These are phyloP conservation scores for Caenorhabditis doughertyi DNA, from an alignment of 2,888 invertebrate species.

Conservation along the genomic window DNA sequence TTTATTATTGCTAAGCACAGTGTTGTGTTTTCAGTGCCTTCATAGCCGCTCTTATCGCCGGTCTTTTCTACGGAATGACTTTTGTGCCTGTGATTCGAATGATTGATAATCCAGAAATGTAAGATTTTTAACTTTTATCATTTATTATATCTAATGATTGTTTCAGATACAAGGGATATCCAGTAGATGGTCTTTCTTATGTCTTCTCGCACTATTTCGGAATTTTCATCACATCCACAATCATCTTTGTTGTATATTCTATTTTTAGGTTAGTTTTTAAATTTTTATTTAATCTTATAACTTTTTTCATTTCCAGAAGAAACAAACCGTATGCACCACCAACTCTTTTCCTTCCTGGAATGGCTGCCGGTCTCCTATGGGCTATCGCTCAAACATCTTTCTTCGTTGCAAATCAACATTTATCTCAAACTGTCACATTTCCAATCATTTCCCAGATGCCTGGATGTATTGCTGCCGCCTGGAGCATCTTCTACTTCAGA, in stretches of 20 bases:
- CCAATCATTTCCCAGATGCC: slow-evolving; percentile 84
- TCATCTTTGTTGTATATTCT: slow-evolving; percentile 83
- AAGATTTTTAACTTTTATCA: slow-evolving; percentile 5
- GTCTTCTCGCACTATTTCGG: slow-evolving; percentile 84
- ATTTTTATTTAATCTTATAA: too few species aligned
- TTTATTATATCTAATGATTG: not conserved
- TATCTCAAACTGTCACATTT: slow-evolving; percentile 84
- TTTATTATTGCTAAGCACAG: not conserved
- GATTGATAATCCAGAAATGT: slow-evolving; percentile 83
- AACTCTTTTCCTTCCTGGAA: slow-evolving; percentile 83
- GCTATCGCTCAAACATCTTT: slow-evolving; percentile 84
- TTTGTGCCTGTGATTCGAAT: slow-evolving; percentile 85
- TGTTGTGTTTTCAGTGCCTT: slow-evolving; percentile 83
- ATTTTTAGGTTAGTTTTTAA: slow-evolving; percentile 69
- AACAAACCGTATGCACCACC: slow-evolving; percentile 84
- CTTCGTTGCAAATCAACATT: slow-evolving; percentile 84
- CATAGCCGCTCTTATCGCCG: slow-evolving; percentile 83
- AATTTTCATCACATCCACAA: slow-evolving; percentile 83
- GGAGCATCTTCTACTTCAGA: slow-evolving; percentile 84
- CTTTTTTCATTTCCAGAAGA: slow-evolving; percentile 64
- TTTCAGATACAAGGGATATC: slow-evolving; percentile 67
- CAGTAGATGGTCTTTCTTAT: slow-evolving; percentile 81
- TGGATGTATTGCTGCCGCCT: slow-evolving; percentile 84
- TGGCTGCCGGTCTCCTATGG: slow-evolving; percentile 85
- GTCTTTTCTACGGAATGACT: slow-evolving; percentile 84